phyloP scores from a whole-genome alignment of 2,888 invertebrate species.

The Lasioglossum lativentre region DNA sequence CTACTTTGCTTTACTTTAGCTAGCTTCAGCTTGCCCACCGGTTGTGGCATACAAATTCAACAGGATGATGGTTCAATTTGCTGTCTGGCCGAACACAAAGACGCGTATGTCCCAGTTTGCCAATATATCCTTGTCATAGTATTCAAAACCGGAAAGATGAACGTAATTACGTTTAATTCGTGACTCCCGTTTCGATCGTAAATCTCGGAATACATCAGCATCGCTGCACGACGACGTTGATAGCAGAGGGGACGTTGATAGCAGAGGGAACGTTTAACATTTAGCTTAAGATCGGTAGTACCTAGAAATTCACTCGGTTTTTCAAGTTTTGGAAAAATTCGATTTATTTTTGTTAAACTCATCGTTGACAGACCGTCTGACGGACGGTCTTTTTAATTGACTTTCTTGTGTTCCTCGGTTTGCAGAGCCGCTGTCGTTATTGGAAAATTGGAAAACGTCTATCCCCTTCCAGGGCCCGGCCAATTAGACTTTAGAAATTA shows the following conservation, averaged over 20 bases:
- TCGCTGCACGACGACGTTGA: too few species aligned
- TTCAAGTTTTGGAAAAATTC: too few species aligned
- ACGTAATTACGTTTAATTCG: not conserved
- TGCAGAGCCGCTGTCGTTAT: not conserved
- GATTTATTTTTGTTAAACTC: not conserved
- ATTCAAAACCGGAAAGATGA: not conserved
- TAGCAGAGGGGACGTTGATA: too few species aligned
- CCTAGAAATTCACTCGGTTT: too few species aligned
- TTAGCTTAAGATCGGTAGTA: too few species aligned
- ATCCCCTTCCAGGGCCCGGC: not conserved
- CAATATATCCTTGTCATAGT: constrained; percentile 16
- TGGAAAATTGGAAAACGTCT: not conserved
- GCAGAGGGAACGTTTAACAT: not conserved
- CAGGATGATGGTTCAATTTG: constrained; percentile 44
- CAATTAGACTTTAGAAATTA: not conserved
- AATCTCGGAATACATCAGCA: not conserved
- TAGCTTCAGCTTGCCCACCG: not conserved
- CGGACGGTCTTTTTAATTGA: not conserved
- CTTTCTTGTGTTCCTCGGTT: not conserved
- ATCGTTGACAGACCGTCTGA: not conserved
- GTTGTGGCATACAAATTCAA: constrained; percentile 36
- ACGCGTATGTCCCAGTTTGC: constrained; percentile 20
- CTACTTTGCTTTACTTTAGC: constrained; percentile 24
- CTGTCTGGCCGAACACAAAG: constrained; percentile 32
- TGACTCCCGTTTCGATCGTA: not conserved